These are phyloP conservation scores for Rapana venosa DNA, from an alignment of 2,888 invertebrate species.

Conservation along the genomic window DNA sequence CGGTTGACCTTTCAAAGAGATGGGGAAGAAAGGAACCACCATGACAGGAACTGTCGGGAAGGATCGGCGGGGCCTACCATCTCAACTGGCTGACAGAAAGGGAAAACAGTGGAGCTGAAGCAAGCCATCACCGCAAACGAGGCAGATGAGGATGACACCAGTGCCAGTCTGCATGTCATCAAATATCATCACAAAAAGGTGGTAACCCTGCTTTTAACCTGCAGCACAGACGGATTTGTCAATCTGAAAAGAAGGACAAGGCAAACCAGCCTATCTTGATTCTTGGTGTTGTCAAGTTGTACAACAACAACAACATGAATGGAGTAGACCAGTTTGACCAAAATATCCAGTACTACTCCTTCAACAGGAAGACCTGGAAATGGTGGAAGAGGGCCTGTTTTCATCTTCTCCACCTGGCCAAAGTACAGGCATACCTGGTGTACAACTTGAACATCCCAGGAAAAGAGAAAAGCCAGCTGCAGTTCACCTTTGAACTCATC, in stretches of 20 bases:
- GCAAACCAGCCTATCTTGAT: neutral
- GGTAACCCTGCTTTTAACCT: neutral
- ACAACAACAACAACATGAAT: too few species aligned
- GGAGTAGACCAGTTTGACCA: constrained; percentile 39
- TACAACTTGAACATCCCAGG: neutral
- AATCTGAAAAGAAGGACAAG: constrained; percentile 11
- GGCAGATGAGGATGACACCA: neutral
- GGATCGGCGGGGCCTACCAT: neutral
- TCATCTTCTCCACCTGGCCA: constrained; percentile 31
- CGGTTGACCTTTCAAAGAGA: neutral
- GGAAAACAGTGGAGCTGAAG: neutral
- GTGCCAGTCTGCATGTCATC: neutral
- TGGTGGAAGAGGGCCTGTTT: constrained; percentile 43
- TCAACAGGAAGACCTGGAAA: constrained; percentile 40
- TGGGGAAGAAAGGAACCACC: neutral
- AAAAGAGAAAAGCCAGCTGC: neutral
- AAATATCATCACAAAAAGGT: constrained; percentile 4
- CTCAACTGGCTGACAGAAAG: neutral
- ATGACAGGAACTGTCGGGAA: neutral
- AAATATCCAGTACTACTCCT: constrained; percentile 28
- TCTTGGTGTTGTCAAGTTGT: neutral
- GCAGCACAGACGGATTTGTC: neutral
- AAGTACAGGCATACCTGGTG: constrained; percentile 23
- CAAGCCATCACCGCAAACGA: neutral
- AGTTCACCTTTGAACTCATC: constrained; percentile 32